phyloP scores from a whole-genome alignment of 2,888 invertebrate species.

The Meganola albula region DNA sequence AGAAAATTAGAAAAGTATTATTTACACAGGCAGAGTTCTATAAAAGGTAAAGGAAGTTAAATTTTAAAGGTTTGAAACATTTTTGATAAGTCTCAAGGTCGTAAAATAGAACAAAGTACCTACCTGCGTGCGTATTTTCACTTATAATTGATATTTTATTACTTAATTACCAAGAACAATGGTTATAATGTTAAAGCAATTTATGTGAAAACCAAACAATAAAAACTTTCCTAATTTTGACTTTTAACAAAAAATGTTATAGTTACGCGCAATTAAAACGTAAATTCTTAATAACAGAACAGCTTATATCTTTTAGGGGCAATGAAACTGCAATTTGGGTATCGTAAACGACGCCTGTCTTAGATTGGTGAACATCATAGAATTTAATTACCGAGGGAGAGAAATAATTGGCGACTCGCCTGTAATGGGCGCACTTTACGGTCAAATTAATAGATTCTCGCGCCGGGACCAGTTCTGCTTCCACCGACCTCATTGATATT shows the following conservation, averaged over 20 bases:
- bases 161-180: too few relatives aligned
- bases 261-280: constrained; percentile 21
- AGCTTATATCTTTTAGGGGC: constrained; percentile 54
- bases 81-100: too few relatives aligned
- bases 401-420: constrained; percentile 70
- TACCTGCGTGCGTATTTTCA: too few relatives aligned
- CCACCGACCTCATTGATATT: constrained; percentile 50
- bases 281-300: constrained; percentile 37
- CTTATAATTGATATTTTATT: too few relatives aligned
- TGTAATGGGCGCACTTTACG: constrained; percentile 63
- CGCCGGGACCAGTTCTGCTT: constrained; percentile 49
- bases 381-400: constrained; percentile 71
- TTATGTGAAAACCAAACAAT: constrained; percentile 19
- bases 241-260: constrained; percentile 19
- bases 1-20: too few relatives aligned
- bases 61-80: too few relatives aligned
- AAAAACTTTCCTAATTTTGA: constrained; percentile 13
- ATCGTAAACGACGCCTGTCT: constrained; percentile 70
- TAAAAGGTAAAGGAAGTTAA: too few relatives aligned
- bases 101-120: too few relatives aligned
- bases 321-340: constrained; percentile 67
- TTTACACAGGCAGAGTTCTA: too few relatives aligned
- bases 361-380: constrained; percentile 69
- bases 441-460: constrained; percentile 71
- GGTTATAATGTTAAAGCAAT: too few relatives aligned